Evolutionary conservation across 2,113 vertebrate species (phyloP), one percentile per base, ranked within the genome.

Genomic region (Lepidothrix coronata): DNA sequence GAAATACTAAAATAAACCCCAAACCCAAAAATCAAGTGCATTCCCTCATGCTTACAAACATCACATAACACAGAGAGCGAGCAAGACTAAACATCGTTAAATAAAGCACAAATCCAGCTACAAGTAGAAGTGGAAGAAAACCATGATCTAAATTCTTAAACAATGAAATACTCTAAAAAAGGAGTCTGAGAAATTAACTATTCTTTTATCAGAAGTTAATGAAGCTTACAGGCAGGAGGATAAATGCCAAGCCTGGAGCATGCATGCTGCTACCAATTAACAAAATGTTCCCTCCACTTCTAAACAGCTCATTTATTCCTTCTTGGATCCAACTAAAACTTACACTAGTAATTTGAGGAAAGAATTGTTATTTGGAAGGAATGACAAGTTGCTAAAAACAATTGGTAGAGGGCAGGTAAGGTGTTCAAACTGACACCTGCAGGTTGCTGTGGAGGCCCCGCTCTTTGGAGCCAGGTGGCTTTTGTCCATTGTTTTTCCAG

Each of bases 231-330:
- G 83, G 78, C 92, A 89, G 86, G 5, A 83, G 90, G 77, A 78
- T 11, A 61, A 6, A 23, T 4, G 92, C 95, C 95, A 91, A 74
- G 74, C 30, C 86, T 78, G 90, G 70, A 95, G 86, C 91, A 65
- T 3, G 27, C 73, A 77, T 19, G 72, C 95, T 87, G 96, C 90
- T 87, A 85, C 74, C 95, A 95, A 91, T 93, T 89, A 95, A 80
- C 74, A 74, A 48, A 68, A 87, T n/a, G 78, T 90, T 95, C 89
- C 74, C 17, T 14, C 88, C 80, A 21, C 25, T 84, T 15, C 84
- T 49, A 78, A 94, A 91, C 91, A 35, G 39, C 41, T 51, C 57
- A 27, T 54, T 88, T 67, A 63, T 39, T 24, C 68, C 81, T 62
- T 18, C 73, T 61, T 28, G 37, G 44, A 93, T 68, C 92, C 77